Conservation (phyloP, 2,797 vertebrate genomes). For the Euphonia xanthogaster region DNA sequence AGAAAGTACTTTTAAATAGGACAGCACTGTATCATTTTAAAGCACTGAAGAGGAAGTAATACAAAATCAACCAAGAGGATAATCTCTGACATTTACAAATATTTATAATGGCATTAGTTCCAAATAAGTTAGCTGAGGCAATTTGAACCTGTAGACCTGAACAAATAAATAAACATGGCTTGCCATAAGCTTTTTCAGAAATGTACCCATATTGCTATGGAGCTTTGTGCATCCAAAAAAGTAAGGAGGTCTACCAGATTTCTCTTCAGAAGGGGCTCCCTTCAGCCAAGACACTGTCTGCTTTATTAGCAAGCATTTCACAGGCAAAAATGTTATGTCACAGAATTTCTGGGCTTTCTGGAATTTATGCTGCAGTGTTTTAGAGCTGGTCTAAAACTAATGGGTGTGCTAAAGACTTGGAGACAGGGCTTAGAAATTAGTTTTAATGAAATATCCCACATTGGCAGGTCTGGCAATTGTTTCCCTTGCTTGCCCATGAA, state of each 20-base stretch:
- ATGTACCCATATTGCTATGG: background rate
- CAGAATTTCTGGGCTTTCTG: background rate
- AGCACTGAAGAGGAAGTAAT: conserved; percentile 29
- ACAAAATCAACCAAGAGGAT: conserved; percentile 33
- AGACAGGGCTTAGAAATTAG: background rate
- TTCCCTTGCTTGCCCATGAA: background rate
- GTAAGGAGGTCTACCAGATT: background rate
- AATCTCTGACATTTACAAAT: conserved; percentile 57
- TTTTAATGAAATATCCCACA: background rate
- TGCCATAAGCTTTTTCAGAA: background rate
- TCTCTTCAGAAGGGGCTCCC: background rate
- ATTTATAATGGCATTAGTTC: conserved; percentile 57
- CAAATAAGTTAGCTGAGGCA: conserved; percentile 38
- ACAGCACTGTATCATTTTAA: background rate
- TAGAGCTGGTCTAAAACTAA: background rate
- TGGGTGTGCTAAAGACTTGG: background rate
- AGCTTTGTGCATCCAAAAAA: background rate
- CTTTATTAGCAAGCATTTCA: background rate
- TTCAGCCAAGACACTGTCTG: background rate
- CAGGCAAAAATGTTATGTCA: background rate
- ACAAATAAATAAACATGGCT: conserved; percentile 32
- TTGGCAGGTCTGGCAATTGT: background rate
- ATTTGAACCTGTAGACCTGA: conserved; percentile 27
- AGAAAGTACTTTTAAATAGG: background rate
- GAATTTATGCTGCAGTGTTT: background rate